These are phyloP conservation scores for Sparus aurata DNA, from an alignment of 2,797 vertebrate species.

Conservation along the genomic window DNA sequence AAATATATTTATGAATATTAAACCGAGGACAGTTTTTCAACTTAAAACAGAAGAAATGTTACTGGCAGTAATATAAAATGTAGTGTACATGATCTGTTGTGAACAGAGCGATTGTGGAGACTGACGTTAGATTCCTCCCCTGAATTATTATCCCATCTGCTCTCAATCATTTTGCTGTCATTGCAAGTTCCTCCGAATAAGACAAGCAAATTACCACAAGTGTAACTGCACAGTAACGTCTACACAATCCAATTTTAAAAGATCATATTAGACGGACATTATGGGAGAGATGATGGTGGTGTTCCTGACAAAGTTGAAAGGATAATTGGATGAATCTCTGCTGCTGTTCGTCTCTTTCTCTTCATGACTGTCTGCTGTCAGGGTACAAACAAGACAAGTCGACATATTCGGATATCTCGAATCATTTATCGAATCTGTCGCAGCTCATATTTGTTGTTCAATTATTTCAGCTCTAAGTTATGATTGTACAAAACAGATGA, in stretches of 20 bases:
- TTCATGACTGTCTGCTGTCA: not conserved
- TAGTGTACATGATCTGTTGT: too few relatives aligned
- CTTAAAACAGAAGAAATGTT: too few relatives aligned
- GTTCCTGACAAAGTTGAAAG: not conserved
- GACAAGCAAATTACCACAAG: not conserved
- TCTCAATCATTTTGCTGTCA: not conserved
- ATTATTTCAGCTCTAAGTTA: too few relatives aligned
- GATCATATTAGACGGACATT: not conserved
- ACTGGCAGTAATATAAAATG: too few relatives aligned
- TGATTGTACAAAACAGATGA: not conserved
- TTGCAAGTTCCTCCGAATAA: not conserved
- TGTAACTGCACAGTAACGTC: not conserved
- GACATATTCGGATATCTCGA: too few relatives aligned
- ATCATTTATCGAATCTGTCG: too few relatives aligned
- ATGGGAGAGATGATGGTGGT: not conserved
- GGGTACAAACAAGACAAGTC: too few relatives aligned
- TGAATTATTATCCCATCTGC: not conserved
- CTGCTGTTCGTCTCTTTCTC: not conserved
- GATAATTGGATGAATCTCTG: not conserved
- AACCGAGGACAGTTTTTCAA: too few relatives aligned
- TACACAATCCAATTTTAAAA: not conserved
- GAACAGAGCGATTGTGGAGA: too few relatives aligned
- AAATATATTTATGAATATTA: too few relatives aligned
- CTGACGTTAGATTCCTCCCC: too few relatives aligned
- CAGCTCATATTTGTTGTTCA: not conserved